Evolutionary conservation across 2,113 vertebrate genomes (phyloP).

Genomic region (Theristicus caerulescens): DNA sequence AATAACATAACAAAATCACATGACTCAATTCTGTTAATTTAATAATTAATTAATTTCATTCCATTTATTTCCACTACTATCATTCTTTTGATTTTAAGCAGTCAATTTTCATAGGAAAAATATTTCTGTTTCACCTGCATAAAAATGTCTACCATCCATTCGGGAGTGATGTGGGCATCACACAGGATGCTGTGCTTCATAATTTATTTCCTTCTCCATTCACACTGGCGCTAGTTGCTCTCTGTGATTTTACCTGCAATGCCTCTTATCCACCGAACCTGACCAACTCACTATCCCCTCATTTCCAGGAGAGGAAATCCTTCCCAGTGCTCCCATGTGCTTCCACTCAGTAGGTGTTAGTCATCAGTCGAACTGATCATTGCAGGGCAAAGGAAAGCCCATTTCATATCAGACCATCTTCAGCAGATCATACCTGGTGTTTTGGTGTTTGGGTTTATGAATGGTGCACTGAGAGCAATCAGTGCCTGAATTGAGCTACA

Average conservation of each 20-base stretch:
- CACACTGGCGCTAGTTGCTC: too few relatives aligned
- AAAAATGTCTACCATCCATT: not conserved
- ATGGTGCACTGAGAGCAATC: constrained; percentile 58
- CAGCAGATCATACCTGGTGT: constrained; percentile 31
- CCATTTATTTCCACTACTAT: not conserved
- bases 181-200: not conserved
- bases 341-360: not conserved
- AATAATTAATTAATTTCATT: constrained; percentile 13
- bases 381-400: not conserved
- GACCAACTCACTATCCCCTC: accelerated
- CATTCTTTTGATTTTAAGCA: not conserved
- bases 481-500: constrained; percentile 61
- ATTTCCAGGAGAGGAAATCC: not conserved
- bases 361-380: not conserved
- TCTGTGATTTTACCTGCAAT: not conserved
- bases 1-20: constrained; percentile 17
- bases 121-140: not conserved
- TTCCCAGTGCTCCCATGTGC: not conserved
- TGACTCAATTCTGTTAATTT: not conserved
- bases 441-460: constrained; percentile 45
- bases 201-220: not conserved
- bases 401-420: not conserved
- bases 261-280: not conserved
- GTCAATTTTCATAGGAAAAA: not conserved
- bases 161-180: accelerated